Conservation (phyloP, 1,140 invertebrate genomes). For the Tenebrio molitor region DNA sequence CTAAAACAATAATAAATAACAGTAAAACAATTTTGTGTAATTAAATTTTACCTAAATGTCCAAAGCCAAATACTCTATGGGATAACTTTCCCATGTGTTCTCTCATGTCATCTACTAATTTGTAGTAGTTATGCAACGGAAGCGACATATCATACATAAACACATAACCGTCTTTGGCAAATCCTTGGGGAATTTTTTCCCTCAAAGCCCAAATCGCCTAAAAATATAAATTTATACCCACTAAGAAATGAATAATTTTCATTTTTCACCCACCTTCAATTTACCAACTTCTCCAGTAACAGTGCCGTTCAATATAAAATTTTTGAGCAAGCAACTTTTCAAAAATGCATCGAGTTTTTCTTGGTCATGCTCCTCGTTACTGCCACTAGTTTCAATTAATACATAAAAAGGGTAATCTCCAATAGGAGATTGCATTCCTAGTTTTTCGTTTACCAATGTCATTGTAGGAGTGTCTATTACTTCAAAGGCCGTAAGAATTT, state of each 20-base stretch:
- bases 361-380: constrained; percentile 84
- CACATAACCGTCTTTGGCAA: constrained; percentile 86
- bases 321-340: constrained; percentile 77
- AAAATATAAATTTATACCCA: constrained; percentile 3
- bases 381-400: constrained; percentile 91
- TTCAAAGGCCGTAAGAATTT: constrained; percentile 95
- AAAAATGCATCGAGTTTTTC: constrained; percentile 89
- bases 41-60: constrained; percentile 91
- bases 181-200: constrained; percentile 86
- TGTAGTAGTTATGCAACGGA: constrained; percentile 85
- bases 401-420: constrained; percentile 87
- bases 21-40: no score
- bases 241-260: no score
- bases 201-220: constrained; percentile 87
- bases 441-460: constrained; percentile 73
- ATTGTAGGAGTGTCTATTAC: constrained; percentile 85
- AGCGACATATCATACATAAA: constrained; percentile 97
- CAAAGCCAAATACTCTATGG: constrained; percentile 86
- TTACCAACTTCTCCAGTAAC: constrained; percentile 78
- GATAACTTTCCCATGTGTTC: constrained; percentile 72
- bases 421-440: constrained; percentile 72
- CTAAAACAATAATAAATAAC: no score
- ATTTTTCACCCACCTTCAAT: not conserved
- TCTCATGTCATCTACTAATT: constrained; percentile 81
- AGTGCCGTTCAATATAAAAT: constrained; percentile 86